phyloP scores from a whole-genome alignment of 1,140 invertebrate genomes.

The Drosophila sucinea region DNA sequence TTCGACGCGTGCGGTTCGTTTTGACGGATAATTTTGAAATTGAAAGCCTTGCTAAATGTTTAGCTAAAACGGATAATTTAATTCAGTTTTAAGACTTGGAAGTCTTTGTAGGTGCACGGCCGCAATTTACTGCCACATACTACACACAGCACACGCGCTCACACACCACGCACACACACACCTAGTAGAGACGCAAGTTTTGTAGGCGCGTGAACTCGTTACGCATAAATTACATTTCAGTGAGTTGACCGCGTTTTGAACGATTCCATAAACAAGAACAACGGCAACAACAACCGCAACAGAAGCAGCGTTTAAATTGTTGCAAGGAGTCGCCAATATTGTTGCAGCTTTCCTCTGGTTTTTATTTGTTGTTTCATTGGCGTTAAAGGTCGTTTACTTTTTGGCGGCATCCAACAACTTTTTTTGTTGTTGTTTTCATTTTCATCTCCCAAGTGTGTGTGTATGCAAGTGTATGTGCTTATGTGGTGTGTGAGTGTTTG shows the following conservation, averaged over 20 bases:
- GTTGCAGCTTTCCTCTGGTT: conserved; percentile 51
- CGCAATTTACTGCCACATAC: conserved; percentile 27
- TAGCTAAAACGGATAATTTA: conserved; percentile 45
- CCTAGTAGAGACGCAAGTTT: conserved; percentile 29
- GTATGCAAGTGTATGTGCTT: conserved; percentile 29
- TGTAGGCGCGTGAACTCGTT: conserved; percentile 79
- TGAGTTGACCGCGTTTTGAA: conserved; percentile 70
- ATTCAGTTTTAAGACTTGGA: conserved; percentile 26
- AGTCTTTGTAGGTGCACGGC: background rate
- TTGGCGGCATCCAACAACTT: conserved; percentile 79
- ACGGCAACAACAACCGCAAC: conserved; percentile 30
- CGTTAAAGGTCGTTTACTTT: conserved; percentile 82
- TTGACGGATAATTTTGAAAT: conserved; percentile 38
- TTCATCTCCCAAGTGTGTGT: conserved; percentile 61
- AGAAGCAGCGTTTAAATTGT: conserved; percentile 28
- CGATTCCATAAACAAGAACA: conserved; percentile 51
- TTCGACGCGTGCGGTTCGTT: conserved; percentile 75
- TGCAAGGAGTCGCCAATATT: conserved; percentile 41
- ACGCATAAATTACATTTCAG: conserved; percentile 72
- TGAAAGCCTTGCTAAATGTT: conserved; percentile 12
- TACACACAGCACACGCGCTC: conserved; percentile 31
- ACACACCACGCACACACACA: conserved; percentile 17
- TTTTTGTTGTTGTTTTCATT: conserved; percentile 80
- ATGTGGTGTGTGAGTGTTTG: conserved; percentile 20
- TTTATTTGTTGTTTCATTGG: conserved; percentile 68